These are phyloP conservation scores for Plumapathes pennacea DNA, from an alignment of 92 coral and sea anemone genomes.

Conservation along the genomic window DNA sequence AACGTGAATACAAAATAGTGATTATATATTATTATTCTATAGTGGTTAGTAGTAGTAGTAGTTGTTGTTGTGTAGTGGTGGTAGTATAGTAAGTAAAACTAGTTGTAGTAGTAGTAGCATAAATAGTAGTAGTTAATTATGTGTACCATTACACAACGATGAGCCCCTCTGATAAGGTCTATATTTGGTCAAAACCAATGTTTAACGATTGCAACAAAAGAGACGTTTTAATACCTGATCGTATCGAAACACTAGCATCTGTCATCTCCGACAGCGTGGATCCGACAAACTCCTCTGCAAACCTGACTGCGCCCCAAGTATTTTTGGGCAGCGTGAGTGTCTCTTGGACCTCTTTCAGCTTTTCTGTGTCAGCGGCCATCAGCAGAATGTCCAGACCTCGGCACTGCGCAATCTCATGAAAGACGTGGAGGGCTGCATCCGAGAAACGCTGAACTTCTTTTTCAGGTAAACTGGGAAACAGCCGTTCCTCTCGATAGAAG, in stretches of 20 bases:
- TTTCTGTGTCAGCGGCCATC: constrained; percentile 43
- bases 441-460: constrained; percentile 61
- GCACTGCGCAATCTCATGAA: constrained; percentile 80
- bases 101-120: too few species aligned
- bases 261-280: constrained; percentile 36
- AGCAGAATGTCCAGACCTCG: constrained; percentile 68
- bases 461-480: constrained; percentile 8
- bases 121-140: too few species aligned
- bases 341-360: constrained; percentile 58
- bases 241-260: constrained; percentile 56
- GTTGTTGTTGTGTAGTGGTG: too few species aligned
- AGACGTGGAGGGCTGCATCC: constrained; percentile 80
- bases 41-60: too few species aligned
- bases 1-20: not conserved
- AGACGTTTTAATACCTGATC: constrained; percentile 51
- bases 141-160: too few species aligned
- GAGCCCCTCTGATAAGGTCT: too few species aligned
- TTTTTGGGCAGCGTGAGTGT: constrained; percentile 60
- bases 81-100: too few species aligned
- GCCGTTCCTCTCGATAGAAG: not conserved
- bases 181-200: too few species aligned
- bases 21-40: not conserved
- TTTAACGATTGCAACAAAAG: not conserved
- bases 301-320: constrained; percentile 72
- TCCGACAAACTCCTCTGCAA: constrained; percentile 81